Evolutionary conservation across 1,140 invertebrate species (phyloP).

Genomic region (Sitophilus oryzae): DNA sequence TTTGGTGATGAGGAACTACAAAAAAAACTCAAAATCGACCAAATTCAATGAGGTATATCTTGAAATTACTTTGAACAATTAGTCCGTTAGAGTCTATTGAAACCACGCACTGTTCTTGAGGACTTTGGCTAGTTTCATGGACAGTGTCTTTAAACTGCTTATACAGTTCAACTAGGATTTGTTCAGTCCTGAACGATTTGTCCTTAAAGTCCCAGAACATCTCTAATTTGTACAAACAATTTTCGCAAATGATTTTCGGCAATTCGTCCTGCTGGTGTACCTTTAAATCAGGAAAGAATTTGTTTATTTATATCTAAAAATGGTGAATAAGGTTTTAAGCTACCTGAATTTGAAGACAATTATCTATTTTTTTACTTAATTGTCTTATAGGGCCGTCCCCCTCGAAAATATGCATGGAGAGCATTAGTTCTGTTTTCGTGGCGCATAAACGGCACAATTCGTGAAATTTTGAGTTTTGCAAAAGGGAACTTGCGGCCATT

Average conservation of each 20-base stretch:
- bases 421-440: conserved; percentile 49
- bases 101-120: conserved; percentile 35
- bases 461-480: conserved; percentile 35
- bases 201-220: conserved; percentile 55
- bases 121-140: conserved; percentile 31
- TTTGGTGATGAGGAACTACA: conserved; percentile 33
- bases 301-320: conserved; percentile 10
- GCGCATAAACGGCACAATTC: conserved; percentile 54
- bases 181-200: conserved; percentile 52
- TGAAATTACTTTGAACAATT: conserved; percentile 25
- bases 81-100: conserved; percentile 29
- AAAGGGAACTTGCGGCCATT: conserved; percentile 32
- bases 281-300: conserved; percentile 39
- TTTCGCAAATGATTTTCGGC: conserved; percentile 56
- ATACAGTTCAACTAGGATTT: conserved; percentile 49
- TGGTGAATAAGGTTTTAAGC: conserved; percentile 11
- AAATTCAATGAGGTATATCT: no score
- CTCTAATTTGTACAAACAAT: conserved; percentile 55
- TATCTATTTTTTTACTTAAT: conserved; percentile 55
- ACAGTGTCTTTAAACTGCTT: conserved; percentile 43
- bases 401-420: conserved; percentile 55
- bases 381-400: conserved; percentile 50
- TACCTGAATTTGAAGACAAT: conserved; percentile 56
- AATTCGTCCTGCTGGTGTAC: conserved; percentile 52
- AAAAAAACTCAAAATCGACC: neutral